Percentiles rank a stretch among this genome's conserved stretches.
These are phyloP conservation scores for Tiaroga cobitis DNA, from an alignment of 2,797 vertebrate genomes.

Conservation along the genomic window DNA sequence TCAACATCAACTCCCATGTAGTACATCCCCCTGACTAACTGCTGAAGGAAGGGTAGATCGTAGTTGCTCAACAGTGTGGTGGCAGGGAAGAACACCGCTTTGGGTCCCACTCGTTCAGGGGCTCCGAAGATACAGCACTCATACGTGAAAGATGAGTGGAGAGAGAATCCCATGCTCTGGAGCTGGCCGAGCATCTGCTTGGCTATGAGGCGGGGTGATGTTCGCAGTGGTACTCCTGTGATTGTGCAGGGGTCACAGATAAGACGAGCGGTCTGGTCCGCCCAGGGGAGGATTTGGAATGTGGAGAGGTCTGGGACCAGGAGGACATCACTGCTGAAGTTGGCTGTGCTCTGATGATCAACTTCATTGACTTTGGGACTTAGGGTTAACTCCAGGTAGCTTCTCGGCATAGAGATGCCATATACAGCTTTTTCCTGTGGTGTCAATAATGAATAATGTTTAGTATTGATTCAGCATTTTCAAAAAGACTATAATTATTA, in stretches of 20 bases:
- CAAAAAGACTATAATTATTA: background rate
- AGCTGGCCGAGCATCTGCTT: conserved; percentile 87
- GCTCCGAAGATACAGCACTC: conserved; percentile 90
- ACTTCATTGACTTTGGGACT: conserved; percentile 86
- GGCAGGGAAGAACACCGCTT: conserved; percentile 88
- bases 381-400: conserved; percentile 89
- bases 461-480: background rate
- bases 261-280: conserved; percentile 88
- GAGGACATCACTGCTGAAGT: conserved; percentile 89
- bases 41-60: conserved; percentile 89
- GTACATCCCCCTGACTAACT: conserved; percentile 90
- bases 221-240: conserved; percentile 82
- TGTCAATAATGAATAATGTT: conserved; percentile 3
- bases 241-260: conserved; percentile 92
- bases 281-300: conserved; percentile 88
- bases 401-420: conserved; percentile 89
- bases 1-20: conserved; percentile 89
- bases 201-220: conserved; percentile 88
- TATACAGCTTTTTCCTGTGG: conserved; percentile 88
- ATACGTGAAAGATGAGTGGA: conserved; percentile 88
- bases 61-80: conserved; percentile 87
- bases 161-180: conserved; percentile 84
- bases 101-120: conserved; percentile 87
- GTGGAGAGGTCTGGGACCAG: conserved; percentile 90
- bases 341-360: conserved; percentile 81